Evolutionary conservation across 2,797 vertebrate species (phyloP).

Genomic region (Betta splendens): DNA sequence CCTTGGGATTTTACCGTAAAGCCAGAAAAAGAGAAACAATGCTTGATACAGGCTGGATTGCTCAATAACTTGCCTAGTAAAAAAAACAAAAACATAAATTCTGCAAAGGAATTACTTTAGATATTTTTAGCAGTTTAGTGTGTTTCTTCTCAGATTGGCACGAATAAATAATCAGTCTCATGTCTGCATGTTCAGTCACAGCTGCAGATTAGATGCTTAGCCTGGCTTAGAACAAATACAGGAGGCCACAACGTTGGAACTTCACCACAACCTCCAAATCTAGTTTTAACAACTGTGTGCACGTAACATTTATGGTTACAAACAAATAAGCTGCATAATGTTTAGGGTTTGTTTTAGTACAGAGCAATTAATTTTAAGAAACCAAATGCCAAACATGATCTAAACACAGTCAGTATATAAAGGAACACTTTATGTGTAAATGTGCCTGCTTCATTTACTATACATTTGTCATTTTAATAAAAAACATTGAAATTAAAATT

Average conservation of each 20-base stretch:
- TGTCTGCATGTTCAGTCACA: neutral
- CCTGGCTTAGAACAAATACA: neutral
- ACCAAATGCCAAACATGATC: too few species aligned
- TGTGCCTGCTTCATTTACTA: constrained; percentile 5
- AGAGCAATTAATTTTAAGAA: too few species aligned
- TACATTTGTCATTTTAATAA: constrained; percentile 28
- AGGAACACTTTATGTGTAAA: neutral
- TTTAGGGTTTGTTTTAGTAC: neutral
- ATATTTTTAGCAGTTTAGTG: neutral
- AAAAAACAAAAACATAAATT: neutral
- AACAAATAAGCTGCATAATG: too few species aligned
- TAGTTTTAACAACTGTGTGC: neutral
- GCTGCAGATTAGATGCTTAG: neutral
- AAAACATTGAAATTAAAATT: too few species aligned
- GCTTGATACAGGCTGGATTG: neutral
- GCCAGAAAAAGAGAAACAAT: neutral
- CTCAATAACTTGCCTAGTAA: neutral
- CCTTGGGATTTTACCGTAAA: neutral
- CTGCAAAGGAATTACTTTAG: neutral
- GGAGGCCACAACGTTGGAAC: neutral
- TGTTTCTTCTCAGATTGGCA: neutral
- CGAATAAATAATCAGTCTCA: neutral
- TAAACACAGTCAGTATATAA: neutral
- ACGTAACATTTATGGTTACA: too few species aligned
- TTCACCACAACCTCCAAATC: neutral